These are phyloP conservation scores for Centroberyx gerrardi DNA, from an alignment of 2,797 vertebrate genomes.

Conservation along the genomic window DNA sequence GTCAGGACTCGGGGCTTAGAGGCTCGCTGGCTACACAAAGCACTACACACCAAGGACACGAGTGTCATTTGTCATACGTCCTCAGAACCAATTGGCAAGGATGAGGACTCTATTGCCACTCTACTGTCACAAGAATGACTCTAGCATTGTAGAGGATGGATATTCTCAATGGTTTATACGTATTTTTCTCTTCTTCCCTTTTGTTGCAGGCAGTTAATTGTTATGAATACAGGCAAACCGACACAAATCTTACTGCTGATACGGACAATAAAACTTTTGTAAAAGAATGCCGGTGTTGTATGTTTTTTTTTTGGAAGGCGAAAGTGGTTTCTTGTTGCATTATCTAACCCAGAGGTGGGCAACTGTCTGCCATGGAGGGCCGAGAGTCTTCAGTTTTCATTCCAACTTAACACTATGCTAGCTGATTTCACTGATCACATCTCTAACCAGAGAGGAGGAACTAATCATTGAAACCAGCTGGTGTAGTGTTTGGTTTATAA, in stretches of 20 bases:
- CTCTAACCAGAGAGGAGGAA: too few relatives aligned
- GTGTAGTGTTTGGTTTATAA: too few relatives aligned
- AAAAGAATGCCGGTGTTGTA: constrained; percentile 6
- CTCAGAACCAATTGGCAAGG: constrained; percentile 43
- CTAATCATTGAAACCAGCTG: too few relatives aligned
- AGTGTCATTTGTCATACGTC: constrained; percentile 60
- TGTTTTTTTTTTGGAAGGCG: constrained; percentile 1
- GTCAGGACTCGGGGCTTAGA: constrained; percentile 55
- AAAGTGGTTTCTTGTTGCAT: neutral
- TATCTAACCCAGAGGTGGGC: too few relatives aligned
- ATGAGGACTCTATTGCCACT: constrained; percentile 28
- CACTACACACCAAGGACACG: constrained; percentile 65
- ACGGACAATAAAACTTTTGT: constrained; percentile 36
- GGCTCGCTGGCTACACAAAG: constrained; percentile 50
- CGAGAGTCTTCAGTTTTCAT: neutral
- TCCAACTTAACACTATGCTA: neutral
- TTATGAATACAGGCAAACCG: constrained; percentile 20
- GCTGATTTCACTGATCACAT: neutral
- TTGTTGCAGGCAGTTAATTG: constrained; percentile 51
- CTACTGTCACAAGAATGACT: constrained; percentile 24
- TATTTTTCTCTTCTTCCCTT: constrained; percentile 8
- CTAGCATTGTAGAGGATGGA: too few relatives aligned
- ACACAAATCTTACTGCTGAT: constrained; percentile 1
- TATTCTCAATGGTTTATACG: neutral
- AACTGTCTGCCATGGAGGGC: too few relatives aligned